phyloP scores from a whole-genome alignment of 2,797 vertebrate genomes.

The Borostomias antarcticus region DNA sequence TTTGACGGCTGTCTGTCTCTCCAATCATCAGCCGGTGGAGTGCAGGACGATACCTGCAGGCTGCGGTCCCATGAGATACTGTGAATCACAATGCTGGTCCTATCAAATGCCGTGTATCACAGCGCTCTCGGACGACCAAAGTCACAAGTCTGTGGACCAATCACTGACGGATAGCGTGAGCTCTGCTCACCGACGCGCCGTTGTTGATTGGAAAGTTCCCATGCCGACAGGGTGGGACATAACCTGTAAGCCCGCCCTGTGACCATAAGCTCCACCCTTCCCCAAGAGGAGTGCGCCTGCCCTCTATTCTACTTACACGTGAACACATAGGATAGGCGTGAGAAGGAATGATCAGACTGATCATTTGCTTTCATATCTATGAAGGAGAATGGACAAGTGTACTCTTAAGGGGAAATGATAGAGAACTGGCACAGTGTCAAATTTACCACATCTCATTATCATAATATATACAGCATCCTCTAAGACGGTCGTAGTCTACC shows the following conservation, averaged over 20 bases:
- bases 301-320: background rate
- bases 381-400: background rate
- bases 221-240: constrained; percentile 49
- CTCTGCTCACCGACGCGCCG: constrained; percentile 78
- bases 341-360: background rate
- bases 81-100: too few relatives aligned
- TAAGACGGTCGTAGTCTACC: constrained; percentile 16
- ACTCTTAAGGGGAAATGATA: background rate
- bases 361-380: background rate
- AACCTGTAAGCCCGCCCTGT: constrained; percentile 37
- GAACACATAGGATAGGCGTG: background rate
- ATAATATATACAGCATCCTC: constrained; percentile 72
- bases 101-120: background rate
- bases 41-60: too few relatives aligned
- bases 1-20: too few relatives aligned
- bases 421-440: background rate
- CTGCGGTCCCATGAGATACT: too few relatives aligned
- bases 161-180: constrained; percentile 78
- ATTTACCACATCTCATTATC: constrained; percentile 57
- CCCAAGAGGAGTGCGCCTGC: background rate
- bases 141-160: background rate
- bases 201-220: constrained; percentile 59
- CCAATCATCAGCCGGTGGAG: constrained; percentile 61
- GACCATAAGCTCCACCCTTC: background rate
- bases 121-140: background rate